A percentile compares a stretch with the other conserved stretches of the same genome.
Conservation (phyloP, 2,888 invertebrate genomes). For the Chironomus riparius region DNA sequence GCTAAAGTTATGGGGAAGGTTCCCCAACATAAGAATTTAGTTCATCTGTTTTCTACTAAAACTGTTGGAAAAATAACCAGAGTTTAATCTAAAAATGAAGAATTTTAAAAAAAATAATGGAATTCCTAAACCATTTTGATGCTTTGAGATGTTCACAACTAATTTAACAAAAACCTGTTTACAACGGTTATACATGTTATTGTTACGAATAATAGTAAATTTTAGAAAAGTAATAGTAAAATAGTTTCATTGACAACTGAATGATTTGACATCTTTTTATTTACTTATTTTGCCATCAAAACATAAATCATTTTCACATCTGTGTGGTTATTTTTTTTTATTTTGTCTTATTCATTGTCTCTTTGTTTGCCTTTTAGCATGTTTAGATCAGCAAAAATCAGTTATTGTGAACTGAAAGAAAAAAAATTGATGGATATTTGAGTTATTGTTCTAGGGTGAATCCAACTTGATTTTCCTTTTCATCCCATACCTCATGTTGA, state of each 20-base stretch:
- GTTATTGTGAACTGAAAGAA: too few relatives aligned
- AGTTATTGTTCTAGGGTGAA: neutral
- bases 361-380: slow-evolving; percentile 1
- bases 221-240: neutral
- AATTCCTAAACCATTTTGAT: too few relatives aligned
- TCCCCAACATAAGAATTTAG: neutral
- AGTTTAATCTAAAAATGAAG: neutral
- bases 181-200: neutral
- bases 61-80: neutral
- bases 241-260: neutral
- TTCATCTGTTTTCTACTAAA: neutral
- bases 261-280: neutral
- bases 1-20: neutral
- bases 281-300: neutral
- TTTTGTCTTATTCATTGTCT: neutral
- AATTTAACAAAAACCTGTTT: neutral
- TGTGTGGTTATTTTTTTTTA: neutral
- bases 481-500: neutral
- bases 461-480: neutral
- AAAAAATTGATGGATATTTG: neutral
- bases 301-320: slow-evolving; percentile 8
- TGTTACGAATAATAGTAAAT: neutral
- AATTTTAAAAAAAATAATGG: too few relatives aligned
- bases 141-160: too few relatives aligned
- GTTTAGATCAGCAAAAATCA: slow-evolving; percentile 2